Conservation (phyloP, 2,888 invertebrate genomes). For the Himalopsyche japonica region DNA sequence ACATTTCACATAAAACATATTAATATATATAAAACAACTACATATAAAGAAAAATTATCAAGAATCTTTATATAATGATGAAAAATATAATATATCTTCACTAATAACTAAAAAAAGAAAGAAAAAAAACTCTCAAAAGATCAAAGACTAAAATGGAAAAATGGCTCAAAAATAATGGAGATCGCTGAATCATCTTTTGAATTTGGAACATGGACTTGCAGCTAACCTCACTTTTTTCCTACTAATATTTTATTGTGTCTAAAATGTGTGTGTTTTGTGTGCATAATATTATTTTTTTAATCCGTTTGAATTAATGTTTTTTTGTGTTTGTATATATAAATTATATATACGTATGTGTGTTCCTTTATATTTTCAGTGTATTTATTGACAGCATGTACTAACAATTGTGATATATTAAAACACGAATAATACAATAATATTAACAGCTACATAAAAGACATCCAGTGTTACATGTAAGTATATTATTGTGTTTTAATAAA, state of each 20-base stretch:
- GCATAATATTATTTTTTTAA: neutral
- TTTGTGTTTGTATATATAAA: neutral
- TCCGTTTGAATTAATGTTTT: neutral
- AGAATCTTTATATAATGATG: neutral
- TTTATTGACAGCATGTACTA: too few relatives aligned
- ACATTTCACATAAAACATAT: neutral
- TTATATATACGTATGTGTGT: too few relatives aligned
- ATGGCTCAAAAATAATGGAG: neutral
- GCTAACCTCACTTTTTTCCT: neutral
- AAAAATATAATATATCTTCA: neutral
- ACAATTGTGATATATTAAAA: too few relatives aligned
- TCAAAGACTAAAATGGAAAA: neutral
- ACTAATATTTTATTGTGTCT: neutral
- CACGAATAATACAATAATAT: too few relatives aligned
- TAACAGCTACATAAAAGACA: too few relatives aligned
- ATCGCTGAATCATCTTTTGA: neutral
- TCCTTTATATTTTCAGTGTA: neutral
- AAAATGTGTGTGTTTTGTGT: neutral
- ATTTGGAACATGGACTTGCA: neutral
- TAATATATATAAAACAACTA: neutral
- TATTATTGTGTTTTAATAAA: too few relatives aligned
- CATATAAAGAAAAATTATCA: neutral
- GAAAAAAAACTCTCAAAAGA: neutral
- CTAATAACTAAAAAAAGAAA: neutral
- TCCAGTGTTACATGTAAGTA: too few relatives aligned